Base-by-base conservation (phyloP, 2,113 vertebrate species). In the Malurus elegans region DNA sequence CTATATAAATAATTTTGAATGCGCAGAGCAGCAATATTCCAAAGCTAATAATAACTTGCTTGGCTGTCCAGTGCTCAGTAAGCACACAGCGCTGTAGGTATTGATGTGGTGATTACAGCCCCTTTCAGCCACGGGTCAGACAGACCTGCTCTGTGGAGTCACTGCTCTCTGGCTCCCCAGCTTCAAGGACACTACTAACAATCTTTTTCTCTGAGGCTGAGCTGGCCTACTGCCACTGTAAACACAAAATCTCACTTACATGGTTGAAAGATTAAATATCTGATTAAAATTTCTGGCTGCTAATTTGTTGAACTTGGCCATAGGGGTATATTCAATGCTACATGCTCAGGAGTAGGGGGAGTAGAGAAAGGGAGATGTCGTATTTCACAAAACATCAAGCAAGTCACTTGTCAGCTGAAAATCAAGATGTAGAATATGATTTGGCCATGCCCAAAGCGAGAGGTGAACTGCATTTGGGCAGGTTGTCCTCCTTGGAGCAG, bases 261-360 rank as follows among this genome's bases (percentile, higher is more conserved):
- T 97, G 94, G 97, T 97, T 95, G 97, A 98, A 98, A 98, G 98
- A 98, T 98, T 98, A 98, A 98, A 98, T 98, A 98, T 97, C 97
- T 98, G 98, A 98, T 98, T 98, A 97, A 97, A 97, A 97, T 95
- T 98, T 97, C 97, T 98, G 98, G 98, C 97, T 61, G 95, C 93
- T 98, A 97, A 98, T 98, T 96, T 98, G 97, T 98, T 98, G 98
- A 98, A 97, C 97, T 98, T 98, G 98, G 97, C 97, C 75, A 82
- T 88, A 81, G 61, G 75, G 87, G n/a, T 88, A 95, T 92, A 90
- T 66, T 88, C 87, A 82, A 66, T 69, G 89, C 86, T 89, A 88
- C 36, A 32, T 94, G 73, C 88, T 96, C 29, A 44, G 66, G 31
- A 76, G 26, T 34, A 57, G 60, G 47, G 78, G 56, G 56, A 94